phyloP scores from a whole-genome alignment of 2,797 vertebrate genomes.

The Enteromius viviparus region DNA sequence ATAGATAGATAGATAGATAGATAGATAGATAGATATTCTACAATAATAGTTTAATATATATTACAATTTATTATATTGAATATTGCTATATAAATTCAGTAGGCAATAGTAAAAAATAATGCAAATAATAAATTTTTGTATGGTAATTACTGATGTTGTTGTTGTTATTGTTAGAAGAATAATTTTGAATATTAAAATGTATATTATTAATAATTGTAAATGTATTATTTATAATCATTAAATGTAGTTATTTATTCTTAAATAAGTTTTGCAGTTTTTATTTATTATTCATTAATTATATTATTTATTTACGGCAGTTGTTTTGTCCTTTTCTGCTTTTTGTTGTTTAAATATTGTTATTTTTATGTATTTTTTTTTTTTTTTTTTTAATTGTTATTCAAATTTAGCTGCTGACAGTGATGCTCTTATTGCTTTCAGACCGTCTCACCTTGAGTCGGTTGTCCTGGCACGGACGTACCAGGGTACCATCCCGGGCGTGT shows the following conservation, averaged over 20 bases:
- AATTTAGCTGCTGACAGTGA: not conserved
- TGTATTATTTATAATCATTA: not conserved
- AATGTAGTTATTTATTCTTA: not conserved
- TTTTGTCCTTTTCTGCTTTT: not conserved
- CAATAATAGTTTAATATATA: not conserved
- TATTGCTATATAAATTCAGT: not conserved
- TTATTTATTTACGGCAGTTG: not conserved
- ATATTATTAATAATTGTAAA: not conserved
- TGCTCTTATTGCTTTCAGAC: conserved; percentile 23
- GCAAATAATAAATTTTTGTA: not conserved
- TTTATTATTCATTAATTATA: not conserved
- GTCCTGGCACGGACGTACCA: conserved; percentile 88
- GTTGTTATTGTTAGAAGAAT: not conserved
- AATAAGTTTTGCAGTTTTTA: not conserved
- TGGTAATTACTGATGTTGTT: too few relatives aligned
- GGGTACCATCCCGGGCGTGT: conserved; percentile 93
- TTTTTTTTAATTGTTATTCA: not conserved
- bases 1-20: too few relatives aligned
- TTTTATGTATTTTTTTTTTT: not conserved
- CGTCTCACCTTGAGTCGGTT: conserved; percentile 84
- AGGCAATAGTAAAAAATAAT: not conserved
- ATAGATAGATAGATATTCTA: not conserved
- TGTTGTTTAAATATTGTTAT: not conserved
- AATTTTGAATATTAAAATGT: not conserved
- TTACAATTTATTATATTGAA: not conserved